Conservation (phyloP, 2,113 vertebrate genomes). For the Terrapene triunguis region DNA sequence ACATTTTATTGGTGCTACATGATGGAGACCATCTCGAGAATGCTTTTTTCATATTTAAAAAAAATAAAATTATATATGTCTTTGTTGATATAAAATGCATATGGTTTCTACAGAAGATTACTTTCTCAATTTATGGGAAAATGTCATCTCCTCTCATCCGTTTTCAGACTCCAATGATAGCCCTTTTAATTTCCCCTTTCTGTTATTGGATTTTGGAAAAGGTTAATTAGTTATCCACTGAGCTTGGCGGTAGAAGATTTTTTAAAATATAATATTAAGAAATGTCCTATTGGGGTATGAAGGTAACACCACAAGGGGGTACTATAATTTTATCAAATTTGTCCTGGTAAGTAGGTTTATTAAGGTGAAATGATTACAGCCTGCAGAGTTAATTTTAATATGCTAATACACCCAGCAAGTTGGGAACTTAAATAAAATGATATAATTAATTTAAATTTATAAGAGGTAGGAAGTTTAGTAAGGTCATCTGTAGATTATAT, state of each 20-base stretch:
- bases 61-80: background rate
- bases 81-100: background rate
- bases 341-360: conserved; percentile 76
- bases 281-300: conserved; percentile 75
- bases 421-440: conserved; percentile 79
- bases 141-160: conserved; percentile 4
- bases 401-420: conserved; percentile 80
- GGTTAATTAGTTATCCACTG: conserved; percentile 77
- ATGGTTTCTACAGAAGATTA: background rate
- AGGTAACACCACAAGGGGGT: conserved; percentile 80
- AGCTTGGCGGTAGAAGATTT: conserved; percentile 68
- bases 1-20: background rate
- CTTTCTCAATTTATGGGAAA: conserved; percentile 39
- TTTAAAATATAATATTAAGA: conserved; percentile 62
- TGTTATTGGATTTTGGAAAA: conserved; percentile 75
- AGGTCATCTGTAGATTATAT: conserved; percentile 77
- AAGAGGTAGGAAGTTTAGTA: conserved; percentile 70
- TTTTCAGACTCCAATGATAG: conserved; percentile 36
- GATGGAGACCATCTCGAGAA: background rate
- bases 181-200: conserved; percentile 65
- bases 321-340: conserved; percentile 82
- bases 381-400: conserved; percentile 84
- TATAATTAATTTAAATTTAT: conserved; percentile 80
- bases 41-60: background rate
- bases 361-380: conserved; percentile 81